phyloP scores from a whole-genome alignment of 2,888 invertebrate genomes.

The Mesorhabditis spiculigera region DNA sequence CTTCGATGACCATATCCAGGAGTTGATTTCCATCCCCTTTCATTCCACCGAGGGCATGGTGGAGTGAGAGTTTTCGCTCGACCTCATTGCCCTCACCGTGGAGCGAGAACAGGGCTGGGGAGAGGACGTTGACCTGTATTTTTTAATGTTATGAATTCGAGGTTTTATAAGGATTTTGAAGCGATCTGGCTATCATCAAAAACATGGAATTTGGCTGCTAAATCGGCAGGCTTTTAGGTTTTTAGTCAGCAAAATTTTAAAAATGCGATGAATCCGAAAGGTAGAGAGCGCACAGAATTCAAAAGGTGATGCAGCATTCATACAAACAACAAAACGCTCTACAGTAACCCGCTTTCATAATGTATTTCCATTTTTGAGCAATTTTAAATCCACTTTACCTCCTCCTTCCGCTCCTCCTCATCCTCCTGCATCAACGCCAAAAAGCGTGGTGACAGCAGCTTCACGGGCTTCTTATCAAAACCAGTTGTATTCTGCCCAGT shows the following conservation, averaged over 20 bases:
- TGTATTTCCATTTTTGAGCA: background rate
- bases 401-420: conserved; percentile 27
- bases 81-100: conserved; percentile 6
- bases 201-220: no score
- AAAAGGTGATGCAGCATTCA: no score
- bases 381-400: conserved; percentile 12
- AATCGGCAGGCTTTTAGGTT: no score
- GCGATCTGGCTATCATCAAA: background rate
- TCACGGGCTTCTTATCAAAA: conserved; percentile 24
- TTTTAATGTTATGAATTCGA: background rate
- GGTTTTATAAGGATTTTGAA: background rate
- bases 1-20: conserved; percentile 1
- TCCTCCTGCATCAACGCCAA: conserved; percentile 43
- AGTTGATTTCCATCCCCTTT: background rate
- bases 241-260: no score
- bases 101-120: background rate
- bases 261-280: no score
- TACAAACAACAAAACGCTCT: no score
- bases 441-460: conserved; percentile 39
- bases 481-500: conserved; percentile 24
- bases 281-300: no score
- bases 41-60: background rate
- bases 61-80: background rate
- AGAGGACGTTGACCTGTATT: conserved; percentile 5
- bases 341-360: no score